Base-by-base conservation (phyloP, 1,140 invertebrate species). In the Macrosteles quadrilineatus region DNA sequence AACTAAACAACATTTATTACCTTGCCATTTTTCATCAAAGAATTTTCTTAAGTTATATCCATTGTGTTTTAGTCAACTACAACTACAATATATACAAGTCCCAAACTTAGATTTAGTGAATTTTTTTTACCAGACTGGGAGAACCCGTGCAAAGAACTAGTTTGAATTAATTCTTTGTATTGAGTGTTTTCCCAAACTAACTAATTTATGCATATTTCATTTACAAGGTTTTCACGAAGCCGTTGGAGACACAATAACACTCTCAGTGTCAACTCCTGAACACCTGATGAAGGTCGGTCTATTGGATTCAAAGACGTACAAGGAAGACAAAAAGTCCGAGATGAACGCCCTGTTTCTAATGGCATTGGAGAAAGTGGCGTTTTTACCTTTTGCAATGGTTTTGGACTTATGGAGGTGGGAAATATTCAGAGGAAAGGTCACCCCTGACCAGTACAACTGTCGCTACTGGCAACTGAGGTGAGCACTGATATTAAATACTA, bases 401-500 rank as follows among this genome's bases (percentile, higher is more conserved):
- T 86, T 96, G 77, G 95, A 97, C 78, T 81, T 90, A 71, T 98
- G 92, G 87, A 84, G 95, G 17, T 97, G 94, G 89, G 87, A 89
- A 31, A 86, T 97, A 23, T 97, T 95, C 81, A 86, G 88, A 45
- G 91, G 91, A 0, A 85, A 89, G 72, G 89, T 88, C 0, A 82
- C 83, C 0, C 80, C 86, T 1, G 85, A 90, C 3, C 82, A 91
- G 29, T 92, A 91, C 78, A 95, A 95, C 76, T 90, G 88, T 71
- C 84, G 90, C 67, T 96, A 90, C 85, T 88, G 82, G 85, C 77
- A 74, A 59, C 67, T 77, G 11, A 76, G 76, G 75, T 77, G 36
- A 40, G 21, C 14, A 40, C 36, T 6, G 17, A 40, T 40, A 40
- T n/a, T n/a, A n/a, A n/a, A n/a, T n/a, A n/a, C n/a, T n/a, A n/a